phyloP scores from a whole-genome alignment of 2,797 vertebrate genomes.

The Etheostoma perlongum region DNA sequence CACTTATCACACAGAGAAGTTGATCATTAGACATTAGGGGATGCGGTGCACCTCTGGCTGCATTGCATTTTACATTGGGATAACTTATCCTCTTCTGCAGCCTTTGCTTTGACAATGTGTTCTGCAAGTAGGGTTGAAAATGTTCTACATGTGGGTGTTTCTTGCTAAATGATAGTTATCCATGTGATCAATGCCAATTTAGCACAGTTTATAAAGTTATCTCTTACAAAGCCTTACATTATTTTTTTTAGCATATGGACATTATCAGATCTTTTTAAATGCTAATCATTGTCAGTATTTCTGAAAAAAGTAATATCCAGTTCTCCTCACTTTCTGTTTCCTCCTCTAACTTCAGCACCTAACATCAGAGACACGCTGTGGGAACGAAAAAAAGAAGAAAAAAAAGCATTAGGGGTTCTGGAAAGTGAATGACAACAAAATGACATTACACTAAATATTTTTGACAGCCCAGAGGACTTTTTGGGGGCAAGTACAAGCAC shows the following conservation, averaged over 20 bases:
- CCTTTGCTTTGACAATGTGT: constrained; percentile 14
- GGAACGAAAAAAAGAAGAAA: constrained; percentile 41
- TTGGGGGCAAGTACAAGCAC: constrained; percentile 42
- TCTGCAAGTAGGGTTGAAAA: constrained; percentile 11
- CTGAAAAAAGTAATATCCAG: constrained; percentile 18
- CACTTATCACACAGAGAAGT: constrained; percentile 29
- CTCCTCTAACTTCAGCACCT: constrained; percentile 27
- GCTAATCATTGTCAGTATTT: constrained; percentile 26
- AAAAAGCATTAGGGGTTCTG: constrained; percentile 38
- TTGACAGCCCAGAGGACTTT: constrained; percentile 53
- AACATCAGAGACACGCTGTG: constrained; percentile 48
- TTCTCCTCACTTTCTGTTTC: background rate
- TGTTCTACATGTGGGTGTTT: constrained; percentile 18
- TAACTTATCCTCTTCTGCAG: constrained; percentile 38
- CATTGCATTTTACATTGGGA: background rate
- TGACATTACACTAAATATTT: constrained; percentile 69
- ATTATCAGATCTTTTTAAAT: constrained; percentile 30
- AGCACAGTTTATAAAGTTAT: background rate
- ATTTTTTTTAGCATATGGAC: constrained; percentile 24
- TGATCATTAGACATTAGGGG: constrained; percentile 18
- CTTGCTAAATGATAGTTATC: constrained; percentile 18
- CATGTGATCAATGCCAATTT: constrained; percentile 1
- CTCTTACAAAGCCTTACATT: background rate
- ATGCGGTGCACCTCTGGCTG: constrained; percentile 31
- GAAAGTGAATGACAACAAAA: constrained; percentile 69